These are phyloP conservation scores for Epiblema foenella DNA, from an alignment of 2,888 invertebrate genomes.

Conservation along the genomic window DNA sequence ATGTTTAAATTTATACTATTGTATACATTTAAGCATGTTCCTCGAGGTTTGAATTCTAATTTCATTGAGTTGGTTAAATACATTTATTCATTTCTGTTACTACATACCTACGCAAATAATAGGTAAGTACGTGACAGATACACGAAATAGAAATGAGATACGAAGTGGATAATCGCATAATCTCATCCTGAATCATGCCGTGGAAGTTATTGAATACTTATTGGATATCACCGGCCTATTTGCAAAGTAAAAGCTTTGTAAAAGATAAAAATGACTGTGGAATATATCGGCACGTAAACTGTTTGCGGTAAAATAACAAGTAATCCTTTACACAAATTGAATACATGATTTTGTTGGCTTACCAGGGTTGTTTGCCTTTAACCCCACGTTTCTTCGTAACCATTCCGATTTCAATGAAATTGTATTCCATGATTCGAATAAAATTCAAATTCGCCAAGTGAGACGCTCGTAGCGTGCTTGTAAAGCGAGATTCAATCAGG, in stretches of 20 bases:
- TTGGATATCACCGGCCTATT: constrained; percentile 29
- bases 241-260: constrained; percentile 35
- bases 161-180: constrained; percentile 25
- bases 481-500: constrained; percentile 73
- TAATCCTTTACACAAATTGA: constrained; percentile 75
- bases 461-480: constrained; percentile 58
- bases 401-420: constrained; percentile 72
- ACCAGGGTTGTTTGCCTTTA: constrained; percentile 66
- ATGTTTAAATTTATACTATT: too few species aligned
- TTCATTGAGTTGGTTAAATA: too few species aligned
- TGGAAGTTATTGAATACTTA: constrained; percentile 29
- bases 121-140: not conserved
- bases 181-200: constrained; percentile 18
- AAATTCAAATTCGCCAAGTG: constrained; percentile 71
- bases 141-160: not conserved
- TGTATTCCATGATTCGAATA: constrained; percentile 67
- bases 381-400: constrained; percentile 63
- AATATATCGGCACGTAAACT: constrained; percentile 46
- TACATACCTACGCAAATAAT: too few species aligned
- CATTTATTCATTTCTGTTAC: too few species aligned
- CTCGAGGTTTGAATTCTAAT: too few species aligned
- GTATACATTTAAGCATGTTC: too few species aligned
- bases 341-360: constrained; percentile 73
- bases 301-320: constrained; percentile 62
- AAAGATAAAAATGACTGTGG: constrained; percentile 34